Base-by-base conservation (phyloP, 1,140 invertebrate species). In the Drosophila kepulauana region DNA sequence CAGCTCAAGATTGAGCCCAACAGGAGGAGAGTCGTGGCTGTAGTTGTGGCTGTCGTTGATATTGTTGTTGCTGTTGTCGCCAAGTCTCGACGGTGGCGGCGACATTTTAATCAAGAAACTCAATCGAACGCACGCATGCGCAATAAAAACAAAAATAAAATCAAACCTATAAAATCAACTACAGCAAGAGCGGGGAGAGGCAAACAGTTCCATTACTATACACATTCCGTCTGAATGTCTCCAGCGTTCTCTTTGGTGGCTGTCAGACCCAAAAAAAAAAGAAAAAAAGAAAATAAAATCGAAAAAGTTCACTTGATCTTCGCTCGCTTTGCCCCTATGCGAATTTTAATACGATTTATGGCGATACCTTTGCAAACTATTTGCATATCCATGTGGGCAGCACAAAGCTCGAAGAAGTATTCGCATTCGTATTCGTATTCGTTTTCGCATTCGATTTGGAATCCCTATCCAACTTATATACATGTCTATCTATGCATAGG, bases 101-200 rank as follows among this genome's bases (percentile, higher is more conserved):
- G 75, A 89, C 89, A 82, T 89, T 91, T 91, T 91, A 91, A 91
- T 91, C 89, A 91, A 91, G 81, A 91, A 85, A 91, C 81, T 89
- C 75, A 91, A 92, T 92, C 91, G 91, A 91, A 88, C 84, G 86
- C 91, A 92, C 91, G 90, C 91, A 92, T 91, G 90, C 91, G 86
- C 90, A 86, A 92, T 91, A 91, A 92, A 91, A 91, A 81, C 75
- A 82, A 76, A 85, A 89, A 79, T 75, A 74, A 87, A 87, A 87
- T 87, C 79, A 75, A 87, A 82, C 65, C 77, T 68, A 85, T 85
- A 79, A 85, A 89, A 81, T 78, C 84, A 68, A 73, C 74, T 59
- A 69, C 61, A 67, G 57, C 63, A 54, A 65, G 41, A 71, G 16
- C 33, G 28, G 15, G 52, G 62, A 15, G 43, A 41, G 16, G 38